Evolutionary conservation across 2,888 invertebrate species (phyloP).

Genomic region (Pandemis heparana): DNA sequence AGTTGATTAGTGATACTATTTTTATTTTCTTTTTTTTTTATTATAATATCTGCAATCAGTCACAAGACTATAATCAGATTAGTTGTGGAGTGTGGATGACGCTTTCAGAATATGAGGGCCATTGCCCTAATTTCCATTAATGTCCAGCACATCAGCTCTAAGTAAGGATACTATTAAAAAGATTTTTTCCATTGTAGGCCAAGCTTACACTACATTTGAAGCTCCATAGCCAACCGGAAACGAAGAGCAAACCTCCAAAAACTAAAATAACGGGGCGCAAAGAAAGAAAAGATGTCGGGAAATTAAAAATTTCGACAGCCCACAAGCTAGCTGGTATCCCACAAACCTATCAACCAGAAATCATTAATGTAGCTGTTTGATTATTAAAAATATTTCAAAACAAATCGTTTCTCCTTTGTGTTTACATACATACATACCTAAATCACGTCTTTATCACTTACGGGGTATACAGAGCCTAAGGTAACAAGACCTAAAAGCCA

Average conservation of each 20-base stretch:
- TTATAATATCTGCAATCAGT: too few relatives aligned
- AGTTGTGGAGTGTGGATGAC: too few relatives aligned
- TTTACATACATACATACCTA: too few relatives aligned
- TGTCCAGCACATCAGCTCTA: too few relatives aligned
- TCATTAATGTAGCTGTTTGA: constrained; percentile 27
- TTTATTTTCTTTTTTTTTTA: too few relatives aligned
- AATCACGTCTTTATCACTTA: too few relatives aligned
- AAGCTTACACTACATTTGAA: constrained; percentile 64
- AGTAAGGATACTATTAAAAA: background rate
- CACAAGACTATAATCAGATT: too few relatives aligned
- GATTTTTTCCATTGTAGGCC: constrained; percentile 56
- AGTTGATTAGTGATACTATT: too few relatives aligned
- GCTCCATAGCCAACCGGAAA: constrained; percentile 53
- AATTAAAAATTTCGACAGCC: constrained; percentile 64
- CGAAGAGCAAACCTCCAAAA: constrained; percentile 50
- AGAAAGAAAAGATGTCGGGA: constrained; percentile 68
- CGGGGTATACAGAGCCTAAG: too few relatives aligned
- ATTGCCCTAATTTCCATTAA: too few relatives aligned
- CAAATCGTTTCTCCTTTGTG: background rate
- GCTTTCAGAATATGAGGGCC: too few relatives aligned
- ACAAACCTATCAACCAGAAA: constrained; percentile 17
- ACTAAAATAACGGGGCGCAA: constrained; percentile 63
- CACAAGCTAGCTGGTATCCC: constrained; percentile 66
- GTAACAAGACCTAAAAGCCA: too few relatives aligned
- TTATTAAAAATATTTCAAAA: background rate